Percentiles rank a stretch among this genome's conserved stretches.
Conservation (phyloP, 2,113 vertebrate genomes). For the Pimephales promelas region DNA sequence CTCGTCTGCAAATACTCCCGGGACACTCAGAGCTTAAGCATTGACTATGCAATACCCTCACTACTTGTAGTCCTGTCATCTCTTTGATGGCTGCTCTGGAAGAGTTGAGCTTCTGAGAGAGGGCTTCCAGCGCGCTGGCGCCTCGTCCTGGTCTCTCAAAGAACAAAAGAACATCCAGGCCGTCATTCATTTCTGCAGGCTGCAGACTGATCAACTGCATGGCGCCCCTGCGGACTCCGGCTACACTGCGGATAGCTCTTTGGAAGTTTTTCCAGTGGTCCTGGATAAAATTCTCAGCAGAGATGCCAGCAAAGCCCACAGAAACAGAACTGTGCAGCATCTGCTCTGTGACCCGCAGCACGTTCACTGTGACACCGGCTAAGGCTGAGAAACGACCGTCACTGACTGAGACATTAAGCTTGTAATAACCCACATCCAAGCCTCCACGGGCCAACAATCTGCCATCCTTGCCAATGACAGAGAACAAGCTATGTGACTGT, state of each 20-base stretch:
- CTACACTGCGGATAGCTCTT: constrained; percentile 74
- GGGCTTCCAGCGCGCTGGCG: constrained; percentile 63
- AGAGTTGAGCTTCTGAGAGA: constrained; percentile 80
- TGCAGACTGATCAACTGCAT: constrained; percentile 82
- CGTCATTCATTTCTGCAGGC: constrained; percentile 68
- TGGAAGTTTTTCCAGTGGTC: constrained; percentile 86
- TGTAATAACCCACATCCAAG: constrained; percentile 80
- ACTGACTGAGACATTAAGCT: constrained; percentile 82
- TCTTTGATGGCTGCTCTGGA: constrained; percentile 79
- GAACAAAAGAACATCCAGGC: constrained; percentile 80
- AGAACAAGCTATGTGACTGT: constrained; percentile 77
- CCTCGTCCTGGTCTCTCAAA: constrained; percentile 71
- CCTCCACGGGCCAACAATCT: constrained; percentile 79
- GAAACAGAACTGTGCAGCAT: constrained; percentile 77
- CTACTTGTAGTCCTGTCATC: constrained; percentile 77
- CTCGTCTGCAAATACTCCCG: constrained; percentile 77
- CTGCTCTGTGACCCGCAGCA: constrained; percentile 78
- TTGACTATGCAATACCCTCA: constrained; percentile 77
- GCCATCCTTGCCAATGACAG: constrained; percentile 78
- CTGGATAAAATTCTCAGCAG: constrained; percentile 81
- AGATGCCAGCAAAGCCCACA: constrained; percentile 78
- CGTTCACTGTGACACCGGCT: constrained; percentile 77
- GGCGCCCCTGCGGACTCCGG: constrained; percentile 74
- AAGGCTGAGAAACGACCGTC: constrained; percentile 79
- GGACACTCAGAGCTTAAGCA: constrained; percentile 79